These are phyloP conservation scores for Venusia cambrica DNA, from an alignment of 2,888 invertebrate species.

Conservation along the genomic window DNA sequence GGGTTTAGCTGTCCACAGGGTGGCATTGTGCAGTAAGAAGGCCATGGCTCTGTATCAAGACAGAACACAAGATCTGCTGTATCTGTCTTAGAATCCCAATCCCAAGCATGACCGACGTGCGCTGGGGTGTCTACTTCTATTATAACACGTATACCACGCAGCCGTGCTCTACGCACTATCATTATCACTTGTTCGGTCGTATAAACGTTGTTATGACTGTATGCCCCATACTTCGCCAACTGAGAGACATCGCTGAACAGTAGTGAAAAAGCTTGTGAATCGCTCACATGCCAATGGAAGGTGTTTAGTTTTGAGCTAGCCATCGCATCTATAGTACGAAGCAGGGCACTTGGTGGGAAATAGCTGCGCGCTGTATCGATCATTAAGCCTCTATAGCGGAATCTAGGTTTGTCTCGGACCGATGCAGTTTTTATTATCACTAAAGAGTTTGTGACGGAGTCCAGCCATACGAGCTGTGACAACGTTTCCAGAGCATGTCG, in stretches of 20 bases:
- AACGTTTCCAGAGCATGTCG: conserved; percentile 88
- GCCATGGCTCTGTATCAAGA: conserved; percentile 87
- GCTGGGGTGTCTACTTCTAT: conserved; percentile 94
- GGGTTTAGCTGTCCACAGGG: conserved; percentile 92
- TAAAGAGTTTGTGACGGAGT: conserved; percentile 80
- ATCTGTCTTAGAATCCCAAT: conserved; percentile 85
- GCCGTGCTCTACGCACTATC: conserved; percentile 87
- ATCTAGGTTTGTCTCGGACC: conserved; percentile 87
- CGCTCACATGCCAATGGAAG: conserved; percentile 94
- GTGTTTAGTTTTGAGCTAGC: conserved; percentile 93
- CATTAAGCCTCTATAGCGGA: conserved; percentile 90
- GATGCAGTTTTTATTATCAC: conserved; percentile 83
- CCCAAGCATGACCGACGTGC: conserved; percentile 91
- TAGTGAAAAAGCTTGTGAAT: conserved; percentile 94
- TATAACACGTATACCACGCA: conserved; percentile 91
- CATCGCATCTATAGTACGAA: conserved; percentile 91
- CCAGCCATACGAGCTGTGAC: conserved; percentile 89
- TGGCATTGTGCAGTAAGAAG: conserved; percentile 86
- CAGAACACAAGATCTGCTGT: conserved; percentile 87
- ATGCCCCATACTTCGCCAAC: conserved; percentile 89
- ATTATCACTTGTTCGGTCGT: conserved; percentile 84
- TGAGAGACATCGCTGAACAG: conserved; percentile 87
- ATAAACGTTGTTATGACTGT: conserved; percentile 87
- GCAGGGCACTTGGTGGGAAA: conserved; percentile 85
- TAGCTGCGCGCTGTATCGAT: conserved; percentile 94